phyloP scores from a whole-genome alignment of 2,888 invertebrate species.

The Cephalotes varians region DNA sequence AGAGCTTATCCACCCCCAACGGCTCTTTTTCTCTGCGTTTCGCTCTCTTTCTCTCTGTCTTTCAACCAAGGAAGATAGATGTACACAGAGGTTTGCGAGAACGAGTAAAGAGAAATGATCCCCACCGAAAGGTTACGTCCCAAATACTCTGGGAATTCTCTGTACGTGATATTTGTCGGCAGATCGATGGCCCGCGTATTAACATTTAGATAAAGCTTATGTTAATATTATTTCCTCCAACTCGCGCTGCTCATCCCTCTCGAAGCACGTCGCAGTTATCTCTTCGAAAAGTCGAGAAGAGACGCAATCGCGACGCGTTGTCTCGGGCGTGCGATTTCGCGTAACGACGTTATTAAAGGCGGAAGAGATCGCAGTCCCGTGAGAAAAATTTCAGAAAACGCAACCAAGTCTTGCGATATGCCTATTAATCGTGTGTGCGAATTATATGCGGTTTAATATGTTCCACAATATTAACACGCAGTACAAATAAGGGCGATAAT shows the following conservation, averaged over 20 bases:
- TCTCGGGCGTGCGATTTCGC: slow-evolving; percentile 75
- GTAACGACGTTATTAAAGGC: slow-evolving; percentile 62
- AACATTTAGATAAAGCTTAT: slow-evolving; percentile 84
- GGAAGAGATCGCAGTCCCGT: not conserved
- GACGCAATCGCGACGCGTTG: slow-evolving; percentile 23
- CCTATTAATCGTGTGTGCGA: slow-evolving; percentile 17
- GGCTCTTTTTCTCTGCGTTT: slow-evolving; percentile 31
- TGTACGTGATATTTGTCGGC: slow-evolving; percentile 71
- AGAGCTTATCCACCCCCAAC: slow-evolving; percentile 49
- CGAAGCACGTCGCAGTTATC: slow-evolving; percentile 40
- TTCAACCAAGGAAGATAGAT: slow-evolving; percentile 43
- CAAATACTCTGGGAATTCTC: slow-evolving; percentile 66
- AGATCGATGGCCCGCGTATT: slow-evolving; percentile 76
- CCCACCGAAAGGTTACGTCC: slow-evolving; percentile 16
- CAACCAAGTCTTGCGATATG: not conserved
- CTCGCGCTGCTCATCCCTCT: slow-evolving; percentile 25
- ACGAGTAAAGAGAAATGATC: slow-evolving; percentile 50
- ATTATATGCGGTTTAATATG: slow-evolving; percentile 38
- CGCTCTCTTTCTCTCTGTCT: not conserved
- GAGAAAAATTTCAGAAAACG: slow-evolving; percentile 2
- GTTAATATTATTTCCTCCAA: slow-evolving; percentile 77
- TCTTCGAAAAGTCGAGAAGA: slow-evolving; percentile 47
- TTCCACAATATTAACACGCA: slow-evolving; percentile 31
- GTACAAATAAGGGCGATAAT: slow-evolving; percentile 43
- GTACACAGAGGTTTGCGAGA: slow-evolving; percentile 20